Conservation (phyloP, 2,888 invertebrate genomes). For the Conus canariensis region DNA sequence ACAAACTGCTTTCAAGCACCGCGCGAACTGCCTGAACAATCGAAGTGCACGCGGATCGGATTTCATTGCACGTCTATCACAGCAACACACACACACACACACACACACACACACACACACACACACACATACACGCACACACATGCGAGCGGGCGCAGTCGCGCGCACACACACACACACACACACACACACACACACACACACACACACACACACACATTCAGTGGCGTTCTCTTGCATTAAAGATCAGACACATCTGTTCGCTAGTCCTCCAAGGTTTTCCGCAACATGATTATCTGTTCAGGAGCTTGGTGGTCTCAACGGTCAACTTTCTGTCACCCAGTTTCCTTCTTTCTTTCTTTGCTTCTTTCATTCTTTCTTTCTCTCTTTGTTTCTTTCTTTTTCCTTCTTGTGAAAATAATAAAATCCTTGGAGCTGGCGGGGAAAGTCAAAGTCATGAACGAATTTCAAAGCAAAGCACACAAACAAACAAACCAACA, state of each 20-base stretch:
- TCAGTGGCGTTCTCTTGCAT: too few relatives aligned
- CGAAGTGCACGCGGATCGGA: too few relatives aligned
- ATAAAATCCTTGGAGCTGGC: too few relatives aligned
- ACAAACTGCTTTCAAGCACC: too few relatives aligned
- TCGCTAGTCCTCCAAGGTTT: not conserved
- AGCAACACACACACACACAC: not conserved
- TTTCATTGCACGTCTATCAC: not conserved
- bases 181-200: constrained; percentile 7
- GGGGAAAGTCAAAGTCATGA: too few relatives aligned
- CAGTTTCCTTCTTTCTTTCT: not conserved
- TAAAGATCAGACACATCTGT: too few relatives aligned
- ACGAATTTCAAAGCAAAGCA: too few relatives aligned
- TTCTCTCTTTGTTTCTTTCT: not conserved
- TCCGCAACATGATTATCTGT: too few relatives aligned
- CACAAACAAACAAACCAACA: too few relatives aligned
- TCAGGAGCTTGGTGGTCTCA: too few relatives aligned
- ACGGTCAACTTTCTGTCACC: not conserved
- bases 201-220: constrained; percentile 14
- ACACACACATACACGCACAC: not conserved
- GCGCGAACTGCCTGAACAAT: too few relatives aligned
- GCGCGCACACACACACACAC: not conserved
- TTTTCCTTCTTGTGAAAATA: not conserved
- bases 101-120: not conserved
- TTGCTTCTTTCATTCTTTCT: not conserved
- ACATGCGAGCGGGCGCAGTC: not conserved